Conservation (phyloP, 2,797 vertebrate species). For the Danio kyathit region DNA sequence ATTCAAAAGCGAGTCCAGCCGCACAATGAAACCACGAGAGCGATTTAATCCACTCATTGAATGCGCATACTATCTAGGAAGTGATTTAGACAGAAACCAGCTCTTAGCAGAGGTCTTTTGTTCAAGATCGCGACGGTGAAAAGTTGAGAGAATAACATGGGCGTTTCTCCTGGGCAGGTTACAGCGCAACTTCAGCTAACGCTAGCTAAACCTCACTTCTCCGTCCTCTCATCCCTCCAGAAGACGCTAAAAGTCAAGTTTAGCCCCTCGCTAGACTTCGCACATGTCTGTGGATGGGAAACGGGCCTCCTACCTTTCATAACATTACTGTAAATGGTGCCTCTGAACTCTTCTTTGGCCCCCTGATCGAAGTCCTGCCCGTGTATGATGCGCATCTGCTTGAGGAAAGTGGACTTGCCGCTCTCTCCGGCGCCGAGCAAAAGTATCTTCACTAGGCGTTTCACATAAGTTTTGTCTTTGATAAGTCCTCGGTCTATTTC, state of each 20-base stretch:
- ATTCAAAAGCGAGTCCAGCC: not conserved
- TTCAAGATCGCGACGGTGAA: conserved; percentile 41
- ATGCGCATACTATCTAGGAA: not conserved
- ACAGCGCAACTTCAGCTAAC: conserved; percentile 47
- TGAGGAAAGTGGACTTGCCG: conserved; percentile 98
- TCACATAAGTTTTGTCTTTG: conserved; percentile 92
- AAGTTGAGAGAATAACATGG: conserved; percentile 73
- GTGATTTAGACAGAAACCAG: not conserved
- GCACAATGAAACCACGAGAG: not conserved
- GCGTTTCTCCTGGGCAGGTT: conserved; percentile 73
- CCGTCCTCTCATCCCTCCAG: not conserved
- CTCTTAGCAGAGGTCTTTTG: not conserved
- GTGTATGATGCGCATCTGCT: conserved; percentile 98
- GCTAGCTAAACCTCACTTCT: conserved; percentile 40
- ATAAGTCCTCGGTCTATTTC: conserved; percentile 92
- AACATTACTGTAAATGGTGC: conserved; percentile 95
- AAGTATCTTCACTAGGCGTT: conserved; percentile 93
- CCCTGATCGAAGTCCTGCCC: conserved; percentile 93
- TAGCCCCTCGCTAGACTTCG: not conserved
- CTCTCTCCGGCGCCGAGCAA: conserved; percentile 96
- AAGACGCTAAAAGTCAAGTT: not conserved
- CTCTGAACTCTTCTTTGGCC: conserved; percentile 93
- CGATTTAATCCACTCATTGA: not conserved
- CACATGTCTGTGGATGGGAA: not conserved
- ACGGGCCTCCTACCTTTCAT: conserved; percentile 85